A percentile compares a stretch with the other conserved stretches of the same genome.
phyloP scores from a whole-genome alignment of 92 coral and sea anemone species.

The Micromussa lordhowensis region DNA sequence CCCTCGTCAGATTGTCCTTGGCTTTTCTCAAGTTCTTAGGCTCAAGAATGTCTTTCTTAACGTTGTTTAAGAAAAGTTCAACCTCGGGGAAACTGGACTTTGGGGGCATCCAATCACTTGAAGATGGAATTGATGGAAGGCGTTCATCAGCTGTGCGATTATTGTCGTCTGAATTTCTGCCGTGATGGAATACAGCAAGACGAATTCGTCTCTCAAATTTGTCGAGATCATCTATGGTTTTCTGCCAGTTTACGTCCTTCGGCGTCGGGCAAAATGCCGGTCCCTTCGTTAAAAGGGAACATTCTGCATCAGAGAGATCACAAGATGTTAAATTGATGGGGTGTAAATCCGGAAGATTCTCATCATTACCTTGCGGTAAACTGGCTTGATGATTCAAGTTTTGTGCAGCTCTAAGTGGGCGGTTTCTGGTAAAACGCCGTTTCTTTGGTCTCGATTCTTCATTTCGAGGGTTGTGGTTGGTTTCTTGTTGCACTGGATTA shows the following conservation, averaged over 20 bases:
- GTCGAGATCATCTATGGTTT: slow-evolving; percentile 43
- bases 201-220: slow-evolving; percentile 58
- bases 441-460: slow-evolving; percentile 12
- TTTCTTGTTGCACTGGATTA: slow-evolving; percentile 18
- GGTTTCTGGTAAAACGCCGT: slow-evolving; percentile 25
- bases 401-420: slow-evolving; percentile 20
- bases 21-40: slow-evolving; percentile 53
- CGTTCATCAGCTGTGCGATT: slow-evolving; percentile 7
- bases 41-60: slow-evolving; percentile 53
- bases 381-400: slow-evolving; percentile 19
- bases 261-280: too few relatives aligned
- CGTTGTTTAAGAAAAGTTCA: slow-evolving; percentile 54
- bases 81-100: slow-evolving; percentile 53
- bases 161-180: slow-evolving; percentile 16
- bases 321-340: slow-evolving; percentile 29
- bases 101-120: slow-evolving; percentile 62
- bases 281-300: too few relatives aligned
- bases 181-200: slow-evolving; percentile 51
- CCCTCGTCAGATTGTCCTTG: slow-evolving; percentile 49
- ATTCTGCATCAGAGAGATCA: too few relatives aligned
- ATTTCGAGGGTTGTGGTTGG: slow-evolving; percentile 7
- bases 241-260: slow-evolving; percentile 42
- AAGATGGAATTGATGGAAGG: slow-evolving; percentile 33
- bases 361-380: not conserved
- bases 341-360: not conserved